A percentile compares a stretch with the other conserved stretches of the same genome.
Conservation (phyloP, 2,888 invertebrate species). For the Mycalesis mineus region DNA sequence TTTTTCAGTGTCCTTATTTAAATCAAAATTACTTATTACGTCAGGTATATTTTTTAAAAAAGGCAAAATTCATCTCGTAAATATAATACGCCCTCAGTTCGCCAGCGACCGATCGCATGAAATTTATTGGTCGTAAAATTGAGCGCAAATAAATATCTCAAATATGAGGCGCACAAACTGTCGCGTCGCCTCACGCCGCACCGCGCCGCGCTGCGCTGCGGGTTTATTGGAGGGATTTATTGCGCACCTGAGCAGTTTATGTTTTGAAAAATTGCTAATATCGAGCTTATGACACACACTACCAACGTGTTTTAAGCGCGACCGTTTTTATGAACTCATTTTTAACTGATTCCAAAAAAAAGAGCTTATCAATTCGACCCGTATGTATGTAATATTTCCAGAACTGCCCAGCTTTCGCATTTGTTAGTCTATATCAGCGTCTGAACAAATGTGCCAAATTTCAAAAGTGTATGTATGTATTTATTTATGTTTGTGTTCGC, state of each 20-base stretch:
- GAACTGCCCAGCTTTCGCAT: no score
- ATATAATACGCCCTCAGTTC: not conserved
- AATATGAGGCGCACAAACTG: not conserved
- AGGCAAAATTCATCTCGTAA: not conserved
- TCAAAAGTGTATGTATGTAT: no score
- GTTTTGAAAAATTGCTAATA: not conserved
- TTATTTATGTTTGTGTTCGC: no score
- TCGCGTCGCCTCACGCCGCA: not conserved
- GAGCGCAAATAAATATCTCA: slow-evolving; percentile 9
- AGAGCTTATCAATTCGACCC: no score
- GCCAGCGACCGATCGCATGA: not conserved
- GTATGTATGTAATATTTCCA: no score
- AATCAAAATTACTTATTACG: not conserved
- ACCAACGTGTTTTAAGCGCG: not conserved
- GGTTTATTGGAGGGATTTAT: slow-evolving; percentile 4
- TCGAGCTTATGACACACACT: not conserved
- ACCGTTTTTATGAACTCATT: no score
- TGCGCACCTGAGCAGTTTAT: not conserved
- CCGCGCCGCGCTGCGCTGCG: not conserved
- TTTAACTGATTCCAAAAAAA: no score
- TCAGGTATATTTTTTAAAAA: not conserved
- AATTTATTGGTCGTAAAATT: slow-evolving; percentile 15
- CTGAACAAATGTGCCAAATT: no score
- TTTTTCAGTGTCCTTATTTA: not conserved
- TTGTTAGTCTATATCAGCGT: no score